Percentiles rank a stretch among this genome's conserved stretches.
Conservation (phyloP, 2,888 invertebrate species). For the Amphipyra berbera region DNA sequence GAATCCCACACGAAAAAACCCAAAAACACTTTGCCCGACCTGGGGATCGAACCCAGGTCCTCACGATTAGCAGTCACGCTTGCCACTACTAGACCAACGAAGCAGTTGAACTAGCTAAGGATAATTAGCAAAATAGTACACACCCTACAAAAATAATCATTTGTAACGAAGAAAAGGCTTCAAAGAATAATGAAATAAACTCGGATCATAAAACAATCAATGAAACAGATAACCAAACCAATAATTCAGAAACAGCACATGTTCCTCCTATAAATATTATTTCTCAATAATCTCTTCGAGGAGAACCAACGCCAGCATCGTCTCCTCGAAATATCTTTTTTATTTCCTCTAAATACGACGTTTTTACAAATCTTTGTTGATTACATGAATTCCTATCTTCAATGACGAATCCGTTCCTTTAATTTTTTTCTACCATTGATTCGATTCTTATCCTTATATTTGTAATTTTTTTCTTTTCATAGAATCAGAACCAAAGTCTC, state of each 20-base stretch:
- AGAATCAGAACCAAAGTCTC: slow-evolving; percentile 4
- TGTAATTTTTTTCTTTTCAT: slow-evolving; percentile 19
- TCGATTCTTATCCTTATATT: slow-evolving; percentile 34
- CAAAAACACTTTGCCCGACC: no score
- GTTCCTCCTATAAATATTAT: slow-evolving; percentile 42
- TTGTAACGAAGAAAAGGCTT: background rate
- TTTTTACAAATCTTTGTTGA: slow-evolving; percentile 44
- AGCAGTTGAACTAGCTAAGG: no score
- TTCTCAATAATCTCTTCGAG: slow-evolving; percentile 35
- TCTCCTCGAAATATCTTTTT: slow-evolving; percentile 39
- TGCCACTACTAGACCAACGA: no score
- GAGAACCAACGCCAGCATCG: slow-evolving; percentile 25
- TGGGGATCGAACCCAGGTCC: no score
- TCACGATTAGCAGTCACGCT: no score
- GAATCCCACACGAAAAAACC: no score
- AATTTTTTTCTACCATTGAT: slow-evolving; percentile 37
- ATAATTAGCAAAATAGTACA: no score
- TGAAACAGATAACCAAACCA: slow-evolving; percentile 34
- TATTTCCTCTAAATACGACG: slow-evolving; percentile 36
- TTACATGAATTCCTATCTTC: slow-evolving; percentile 46
- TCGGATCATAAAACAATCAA: slow-evolving; percentile 15
- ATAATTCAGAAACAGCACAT: slow-evolving; percentile 33
- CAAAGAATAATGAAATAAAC: slow-evolving; percentile 7
- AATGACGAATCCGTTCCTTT: slow-evolving; percentile 38
- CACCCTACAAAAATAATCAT: no score